A percentile compares a stretch with the other conserved stretches of the same genome.
These are phyloP conservation scores for Acipenser transmontanus DNA, from an alignment of 2,797 vertebrate genomes.

Conservation along the genomic window DNA sequence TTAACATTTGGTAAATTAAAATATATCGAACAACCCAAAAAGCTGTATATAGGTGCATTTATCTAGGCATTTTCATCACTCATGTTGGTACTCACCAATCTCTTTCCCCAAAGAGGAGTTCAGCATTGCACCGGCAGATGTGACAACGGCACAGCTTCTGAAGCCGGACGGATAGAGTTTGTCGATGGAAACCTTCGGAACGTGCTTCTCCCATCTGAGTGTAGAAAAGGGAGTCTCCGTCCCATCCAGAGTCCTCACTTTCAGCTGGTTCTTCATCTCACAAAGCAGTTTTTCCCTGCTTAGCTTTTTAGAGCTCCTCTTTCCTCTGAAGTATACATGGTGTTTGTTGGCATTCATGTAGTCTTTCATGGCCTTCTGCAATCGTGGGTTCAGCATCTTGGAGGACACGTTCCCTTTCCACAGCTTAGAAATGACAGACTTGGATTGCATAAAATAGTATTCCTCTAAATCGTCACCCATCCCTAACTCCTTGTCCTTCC, in stretches of 20 bases:
- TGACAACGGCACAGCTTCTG: conserved; percentile 86
- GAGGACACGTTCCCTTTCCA: conserved; percentile 82
- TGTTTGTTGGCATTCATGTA: conserved; percentile 88
- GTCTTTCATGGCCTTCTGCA: conserved; percentile 87
- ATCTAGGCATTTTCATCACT: too few relatives aligned
- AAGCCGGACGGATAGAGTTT: conserved; percentile 60
- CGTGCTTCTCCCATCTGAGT: conserved; percentile 78
- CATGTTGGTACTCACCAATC: conserved; percentile 76
- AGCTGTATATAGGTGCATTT: too few relatives aligned
- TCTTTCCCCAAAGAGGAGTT: conserved; percentile 88
- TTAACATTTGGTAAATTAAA: too few relatives aligned
- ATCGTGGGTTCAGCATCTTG: conserved; percentile 79
- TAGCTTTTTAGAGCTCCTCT: conserved; percentile 38
- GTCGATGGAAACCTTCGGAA: conserved; percentile 67
- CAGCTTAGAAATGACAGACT: conserved; percentile 73
- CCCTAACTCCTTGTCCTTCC: conserved; percentile 30
- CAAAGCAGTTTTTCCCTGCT: conserved; percentile 74
- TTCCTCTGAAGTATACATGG: conserved; percentile 72
- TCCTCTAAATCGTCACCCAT: conserved; percentile 65
- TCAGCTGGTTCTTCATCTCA: conserved; percentile 68
- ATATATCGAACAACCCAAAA: too few relatives aligned
- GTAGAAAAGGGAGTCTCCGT: conserved; percentile 79
- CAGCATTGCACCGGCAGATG: conserved; percentile 90
- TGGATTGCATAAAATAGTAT: conserved; percentile 73
- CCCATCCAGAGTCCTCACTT: conserved; percentile 80